Evolutionary conservation across 2,888 invertebrate genomes (phyloP), one percentile per base, ranked within the genome.

Genomic region (Ophion costatus): DNA sequence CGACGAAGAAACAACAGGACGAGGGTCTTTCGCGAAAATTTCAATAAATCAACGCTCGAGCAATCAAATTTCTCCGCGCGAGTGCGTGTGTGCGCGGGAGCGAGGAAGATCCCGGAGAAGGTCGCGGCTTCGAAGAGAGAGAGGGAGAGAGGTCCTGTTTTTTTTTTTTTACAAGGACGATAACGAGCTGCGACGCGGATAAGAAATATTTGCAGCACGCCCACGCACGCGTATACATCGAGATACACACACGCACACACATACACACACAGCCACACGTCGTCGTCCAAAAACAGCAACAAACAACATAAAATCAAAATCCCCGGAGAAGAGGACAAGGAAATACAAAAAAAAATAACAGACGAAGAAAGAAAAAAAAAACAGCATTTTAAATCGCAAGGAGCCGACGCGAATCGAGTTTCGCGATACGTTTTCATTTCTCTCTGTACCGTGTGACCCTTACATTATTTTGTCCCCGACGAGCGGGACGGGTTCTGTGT

Each of bases 391-490:
- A 42, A 81, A 81, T 63, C 45, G 80, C 81, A 75, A 75, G 51
- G 24, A 56, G 76, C 71, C 64, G 83, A 76, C 83, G 80, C 70
- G 70, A 69, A 51, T 66, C 75, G 78, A 84, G 80, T 61, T n/a
- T n/a, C 67, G 74, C 64, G 88, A 88, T 88, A 85, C 71, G 89
- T 90, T 90, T 91, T 90, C 85, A 89, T 90, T 91, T 91, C 87
- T 89, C 90, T 90, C 89, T 88, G 88, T 87, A 89, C 83, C 63
- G 91, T 92, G 93, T 93, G 90, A 91, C 89, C 90, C 88, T 92
- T 93, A 93, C 90, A 91, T 93, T 93, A 92, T 92, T 92, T 93
- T 93, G 92, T 93, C 92, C 91, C 90, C 86, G 77, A 83, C 88
- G 88, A 63, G 80, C 67, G 92, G 92, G 92, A 92, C 92, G 88